These are phyloP conservation scores for Plagodis pulveraria DNA, from an alignment of 2,888 invertebrate species.

Conservation along the genomic window DNA sequence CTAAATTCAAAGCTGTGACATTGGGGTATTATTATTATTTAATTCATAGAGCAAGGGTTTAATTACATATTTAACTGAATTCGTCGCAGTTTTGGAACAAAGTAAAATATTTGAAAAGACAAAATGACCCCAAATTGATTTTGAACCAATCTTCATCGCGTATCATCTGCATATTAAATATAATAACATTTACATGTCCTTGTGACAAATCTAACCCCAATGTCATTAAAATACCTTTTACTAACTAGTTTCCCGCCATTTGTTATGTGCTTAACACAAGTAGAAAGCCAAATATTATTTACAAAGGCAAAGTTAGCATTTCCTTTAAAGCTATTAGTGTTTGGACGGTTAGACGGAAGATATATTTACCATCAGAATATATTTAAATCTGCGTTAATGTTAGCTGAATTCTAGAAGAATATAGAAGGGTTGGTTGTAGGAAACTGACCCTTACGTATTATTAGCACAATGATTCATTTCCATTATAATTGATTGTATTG, in stretches of 20 bases:
- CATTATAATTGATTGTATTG: conserved; percentile 66
- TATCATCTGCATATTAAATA: no score
- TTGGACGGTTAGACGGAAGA: conserved; percentile 28
- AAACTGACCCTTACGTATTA: conserved; percentile 62
- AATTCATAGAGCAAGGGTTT: no score
- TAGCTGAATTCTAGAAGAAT: conserved; percentile 59
- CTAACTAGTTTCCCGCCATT: background rate
- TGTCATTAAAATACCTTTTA: background rate
- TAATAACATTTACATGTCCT: background rate
- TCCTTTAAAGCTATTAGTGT: conserved; percentile 37
- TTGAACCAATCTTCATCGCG: no score
- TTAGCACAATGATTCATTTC: conserved; percentile 78
- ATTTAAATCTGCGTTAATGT: conserved; percentile 48
- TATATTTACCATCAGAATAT: conserved; percentile 32
- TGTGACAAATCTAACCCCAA: background rate
- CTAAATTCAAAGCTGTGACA: background rate
- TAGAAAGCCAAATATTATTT: conserved; percentile 24
- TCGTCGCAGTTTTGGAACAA: no score
- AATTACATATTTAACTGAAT: no score
- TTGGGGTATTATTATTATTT: background rate
- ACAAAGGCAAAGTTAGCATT: conserved; percentile 22
- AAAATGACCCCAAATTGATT: no score
- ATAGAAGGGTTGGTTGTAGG: conserved; percentile 48
- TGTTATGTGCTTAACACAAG: conserved; percentile 4
- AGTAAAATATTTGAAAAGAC: no score